A percentile compares a stretch with the other conserved stretches of the same genome.
Conservation (phyloP, 2,113 vertebrate genomes). For the Phainopepla nitens region DNA sequence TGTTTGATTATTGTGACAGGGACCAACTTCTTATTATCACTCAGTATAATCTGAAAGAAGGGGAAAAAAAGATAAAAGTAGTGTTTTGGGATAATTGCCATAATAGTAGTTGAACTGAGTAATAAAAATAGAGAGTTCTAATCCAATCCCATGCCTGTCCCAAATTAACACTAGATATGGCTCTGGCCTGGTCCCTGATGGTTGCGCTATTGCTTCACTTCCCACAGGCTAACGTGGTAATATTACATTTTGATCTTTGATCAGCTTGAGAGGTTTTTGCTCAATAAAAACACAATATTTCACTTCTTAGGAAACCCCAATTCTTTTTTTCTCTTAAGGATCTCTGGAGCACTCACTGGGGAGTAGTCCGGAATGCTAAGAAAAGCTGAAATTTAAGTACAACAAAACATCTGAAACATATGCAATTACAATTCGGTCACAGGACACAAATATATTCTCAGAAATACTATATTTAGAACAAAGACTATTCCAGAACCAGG, state of each 20-base stretch:
- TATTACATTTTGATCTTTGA: not conserved
- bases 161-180: not conserved
- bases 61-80: not conserved
- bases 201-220: not conserved
- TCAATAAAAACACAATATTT: not conserved
- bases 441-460: not conserved
- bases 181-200: not conserved
- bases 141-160: not conserved
- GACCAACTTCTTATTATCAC: conserved; percentile 67
- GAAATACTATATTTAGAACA: not conserved
- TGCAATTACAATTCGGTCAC: not conserved
- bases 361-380: not conserved
- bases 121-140: not conserved
- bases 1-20: conserved; percentile 78
- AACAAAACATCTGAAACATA: not conserved
- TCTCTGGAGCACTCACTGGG: not conserved
- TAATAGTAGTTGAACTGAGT: not conserved
- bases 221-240: not conserved
- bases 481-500: not conserved
- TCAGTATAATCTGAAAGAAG: conserved; percentile 63
- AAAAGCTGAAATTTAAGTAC: not conserved
- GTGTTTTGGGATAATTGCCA: not conserved
- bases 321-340: not conserved
- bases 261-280: not conserved
- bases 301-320: not conserved